These are phyloP conservation scores for Psittacula derbiana DNA, from an alignment of 2,797 vertebrate species.

Conservation along the genomic window DNA sequence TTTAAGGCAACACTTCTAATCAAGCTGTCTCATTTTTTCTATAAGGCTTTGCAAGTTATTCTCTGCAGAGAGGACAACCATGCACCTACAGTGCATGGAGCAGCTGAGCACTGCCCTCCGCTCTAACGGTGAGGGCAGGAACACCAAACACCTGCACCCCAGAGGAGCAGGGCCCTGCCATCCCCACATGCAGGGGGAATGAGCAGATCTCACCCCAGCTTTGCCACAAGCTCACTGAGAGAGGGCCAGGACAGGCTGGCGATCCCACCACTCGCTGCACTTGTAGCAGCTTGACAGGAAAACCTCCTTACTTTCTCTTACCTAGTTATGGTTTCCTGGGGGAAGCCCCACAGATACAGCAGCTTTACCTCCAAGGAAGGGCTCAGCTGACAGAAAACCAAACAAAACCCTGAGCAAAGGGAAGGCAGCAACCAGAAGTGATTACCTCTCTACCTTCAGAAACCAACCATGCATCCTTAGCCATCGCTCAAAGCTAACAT, in stretches of 20 bases:
- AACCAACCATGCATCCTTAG: not conserved
- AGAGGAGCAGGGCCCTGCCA: not conserved
- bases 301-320: not conserved
- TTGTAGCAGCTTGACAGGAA: not conserved
- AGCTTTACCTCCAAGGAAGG: not conserved
- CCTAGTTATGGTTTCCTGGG: not conserved
- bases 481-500: not conserved
- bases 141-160: not conserved
- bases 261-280: not conserved
- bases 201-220: accelerated
- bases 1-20: not conserved
- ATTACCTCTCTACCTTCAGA: not conserved
- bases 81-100: not conserved
- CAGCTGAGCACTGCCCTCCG: not conserved
- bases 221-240: not conserved
- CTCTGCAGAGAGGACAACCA: not conserved
- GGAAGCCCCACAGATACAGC: not conserved
- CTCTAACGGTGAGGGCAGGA: not conserved
- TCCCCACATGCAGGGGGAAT: accelerated
- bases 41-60: not conserved
- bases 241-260: not conserved
- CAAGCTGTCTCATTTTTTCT: not conserved
- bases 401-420: not conserved
- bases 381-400: not conserved
- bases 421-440: not conserved